A percentile compares a stretch with the other conserved stretches of the same genome.
Evolutionary conservation across 2,888 invertebrate species (phyloP).

Genomic region (Linhomoeus sp.): DNA sequence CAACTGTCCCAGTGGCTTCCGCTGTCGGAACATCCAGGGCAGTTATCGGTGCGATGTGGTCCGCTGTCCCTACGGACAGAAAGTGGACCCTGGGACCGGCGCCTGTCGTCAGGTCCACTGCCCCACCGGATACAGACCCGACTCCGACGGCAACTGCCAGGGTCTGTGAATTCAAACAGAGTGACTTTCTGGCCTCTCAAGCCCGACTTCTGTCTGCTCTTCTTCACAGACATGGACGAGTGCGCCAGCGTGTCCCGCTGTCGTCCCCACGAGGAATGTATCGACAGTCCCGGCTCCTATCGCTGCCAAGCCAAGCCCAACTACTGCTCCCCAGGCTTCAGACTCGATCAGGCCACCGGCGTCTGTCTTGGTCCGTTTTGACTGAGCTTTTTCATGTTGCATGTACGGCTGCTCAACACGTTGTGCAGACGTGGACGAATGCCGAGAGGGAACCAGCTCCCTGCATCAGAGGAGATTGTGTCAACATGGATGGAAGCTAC

Average conservation of each 20-base stretch:
- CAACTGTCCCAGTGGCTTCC: slow-evolving; percentile 48
- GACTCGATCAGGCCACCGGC: slow-evolving; percentile 20
- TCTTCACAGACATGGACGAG: slow-evolving; percentile 55
- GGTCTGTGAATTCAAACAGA: too few species aligned
- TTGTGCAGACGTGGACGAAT: slow-evolving; percentile 48
- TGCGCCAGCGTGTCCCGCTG: slow-evolving; percentile 58
- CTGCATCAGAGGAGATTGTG: slow-evolving; percentile 32
- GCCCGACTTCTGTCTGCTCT: too few species aligned
- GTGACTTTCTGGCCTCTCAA: too few species aligned
- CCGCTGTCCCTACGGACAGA: slow-evolving; percentile 31
- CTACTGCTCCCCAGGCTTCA: slow-evolving; percentile 31
- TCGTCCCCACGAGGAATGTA: slow-evolving; percentile 50
- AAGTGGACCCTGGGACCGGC: slow-evolving; percentile 31
- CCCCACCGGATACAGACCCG: slow-evolving; percentile 31
- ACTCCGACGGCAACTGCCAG: slow-evolving; percentile 30
- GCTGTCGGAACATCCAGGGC: slow-evolving; percentile 70
- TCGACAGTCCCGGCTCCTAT: slow-evolving; percentile 50
- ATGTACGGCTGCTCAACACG: not conserved
- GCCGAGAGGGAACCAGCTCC: slow-evolving; percentile 37
- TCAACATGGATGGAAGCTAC: slow-evolving; percentile 32
- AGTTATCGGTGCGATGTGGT: slow-evolving; percentile 58
- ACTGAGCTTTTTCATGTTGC: not conserved
- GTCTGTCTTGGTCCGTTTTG: slow-evolving; percentile 23
- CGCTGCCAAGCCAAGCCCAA: slow-evolving; percentile 27
- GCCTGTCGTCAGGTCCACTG: slow-evolving; percentile 33